Conservation (phyloP, 2,797 vertebrate species). For the Arvicola amphibius region DNA sequence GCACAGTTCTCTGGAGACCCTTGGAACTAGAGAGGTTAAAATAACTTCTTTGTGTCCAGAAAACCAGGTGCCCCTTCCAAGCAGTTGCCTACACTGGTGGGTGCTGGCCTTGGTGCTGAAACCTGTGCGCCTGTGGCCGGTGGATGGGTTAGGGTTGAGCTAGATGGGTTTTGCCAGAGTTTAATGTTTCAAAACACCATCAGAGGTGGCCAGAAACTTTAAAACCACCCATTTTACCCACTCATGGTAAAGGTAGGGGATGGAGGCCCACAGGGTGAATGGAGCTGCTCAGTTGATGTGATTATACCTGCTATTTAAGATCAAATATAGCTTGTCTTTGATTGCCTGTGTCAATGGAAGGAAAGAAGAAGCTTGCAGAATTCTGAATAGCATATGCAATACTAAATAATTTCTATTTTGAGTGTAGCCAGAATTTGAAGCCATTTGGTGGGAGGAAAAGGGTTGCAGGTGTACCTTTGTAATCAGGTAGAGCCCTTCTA, state of each 20-base stretch:
- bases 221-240: not conserved
- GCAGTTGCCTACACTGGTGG: not conserved
- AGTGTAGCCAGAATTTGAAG: constrained; percentile 65
- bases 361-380: constrained; percentile 68
- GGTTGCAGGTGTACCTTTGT: constrained; percentile 62
- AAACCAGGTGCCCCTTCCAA: not conserved
- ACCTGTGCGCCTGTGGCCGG: not conserved
- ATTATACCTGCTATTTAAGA: constrained; percentile 70
- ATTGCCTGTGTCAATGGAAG: constrained; percentile 70
- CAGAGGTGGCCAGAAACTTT: not conserved
- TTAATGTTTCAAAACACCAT: not conserved
- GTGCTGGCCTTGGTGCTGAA: constrained; percentile 7
- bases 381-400: constrained; percentile 68
- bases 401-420: constrained; percentile 78
- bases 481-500: constrained; percentile 4
- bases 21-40: constrained; percentile 55
- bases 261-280: not conserved
- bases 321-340: constrained; percentile 74
- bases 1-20: constrained; percentile 60
- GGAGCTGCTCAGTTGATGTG: not conserved
- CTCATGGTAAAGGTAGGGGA: not conserved
- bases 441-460: not conserved
- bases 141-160: not conserved
- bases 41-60: constrained; percentile 9
- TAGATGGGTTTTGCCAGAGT: not conserved